Evolutionary conservation across 2,888 invertebrate species (phyloP).

Genomic region (Shargacucullia verbasci): DNA sequence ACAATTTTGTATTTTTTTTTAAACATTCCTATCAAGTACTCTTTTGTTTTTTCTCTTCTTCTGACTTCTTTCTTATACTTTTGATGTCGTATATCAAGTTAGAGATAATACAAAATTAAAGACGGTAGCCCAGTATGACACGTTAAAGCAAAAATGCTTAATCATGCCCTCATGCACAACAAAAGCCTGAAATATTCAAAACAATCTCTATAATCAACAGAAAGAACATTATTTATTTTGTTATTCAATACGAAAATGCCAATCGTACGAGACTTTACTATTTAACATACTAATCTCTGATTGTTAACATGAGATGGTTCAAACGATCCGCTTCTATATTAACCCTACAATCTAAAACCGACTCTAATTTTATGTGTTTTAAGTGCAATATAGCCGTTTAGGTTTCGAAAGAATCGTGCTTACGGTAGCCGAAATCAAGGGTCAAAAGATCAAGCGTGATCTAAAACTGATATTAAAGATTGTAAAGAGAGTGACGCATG

Average conservation of each 20-base stretch:
- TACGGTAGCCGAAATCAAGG: slow-evolving; percentile 87
- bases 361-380: slow-evolving; percentile 54
- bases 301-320: slow-evolving; percentile 82
- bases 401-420: slow-evolving; percentile 76
- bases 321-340: slow-evolving; percentile 68
- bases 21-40: too few relatives aligned
- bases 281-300: slow-evolving; percentile 83
- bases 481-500: slow-evolving; percentile 82
- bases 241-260: slow-evolving; percentile 65
- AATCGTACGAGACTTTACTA: slow-evolving; percentile 66
- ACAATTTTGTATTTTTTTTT: too few relatives aligned
- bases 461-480: slow-evolving; percentile 86
- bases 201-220: slow-evolving; percentile 48
- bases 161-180: slow-evolving; percentile 28
- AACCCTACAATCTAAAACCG: slow-evolving; percentile 37
- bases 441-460: slow-evolving; percentile 87
- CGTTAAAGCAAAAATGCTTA: slow-evolving; percentile 6
- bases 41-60: too few relatives aligned
- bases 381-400: slow-evolving; percentile 58
- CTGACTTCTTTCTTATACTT: too few relatives aligned
- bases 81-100: too few relatives aligned
- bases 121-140: too few relatives aligned
- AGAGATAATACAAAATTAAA: too few relatives aligned
- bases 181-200: slow-evolving; percentile 32
- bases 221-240: slow-evolving; percentile 59